Evolutionary conservation across 2,888 invertebrate genomes (phyloP).

Genomic region (Salticus scenicus): DNA sequence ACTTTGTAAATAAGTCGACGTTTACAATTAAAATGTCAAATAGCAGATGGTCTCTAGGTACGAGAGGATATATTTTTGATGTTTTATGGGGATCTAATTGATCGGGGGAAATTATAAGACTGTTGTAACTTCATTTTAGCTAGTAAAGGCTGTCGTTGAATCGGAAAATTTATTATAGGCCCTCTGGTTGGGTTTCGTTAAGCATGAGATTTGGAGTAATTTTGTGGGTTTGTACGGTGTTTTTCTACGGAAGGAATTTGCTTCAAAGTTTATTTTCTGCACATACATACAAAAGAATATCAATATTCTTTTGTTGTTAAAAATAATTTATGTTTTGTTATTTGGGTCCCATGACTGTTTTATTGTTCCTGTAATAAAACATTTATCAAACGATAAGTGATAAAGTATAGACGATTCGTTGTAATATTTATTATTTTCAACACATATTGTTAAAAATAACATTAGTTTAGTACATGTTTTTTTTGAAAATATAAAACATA

Average conservation of each 20-base stretch:
- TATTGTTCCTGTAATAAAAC: too few relatives aligned
- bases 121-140: slow-evolving; percentile 68
- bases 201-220: neutral
- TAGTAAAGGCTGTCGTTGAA: slow-evolving; percentile 45
- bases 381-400: too few relatives aligned
- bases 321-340: too few relatives aligned
- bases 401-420: too few relatives aligned
- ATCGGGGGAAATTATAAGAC: slow-evolving; percentile 65
- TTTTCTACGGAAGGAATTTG: neutral
- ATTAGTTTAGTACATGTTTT: too few relatives aligned
- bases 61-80: slow-evolving; percentile 52
- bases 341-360: too few relatives aligned
- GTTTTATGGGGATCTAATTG: slow-evolving; percentile 67
- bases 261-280: too few relatives aligned
- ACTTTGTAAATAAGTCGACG: slow-evolving; percentile 60
- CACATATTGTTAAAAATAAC: too few relatives aligned
- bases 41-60: slow-evolving; percentile 48
- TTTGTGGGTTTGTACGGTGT: neutral
- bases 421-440: too few relatives aligned
- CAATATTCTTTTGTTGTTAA: too few relatives aligned
- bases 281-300: too few relatives aligned
- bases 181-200: neutral
- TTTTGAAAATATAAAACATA: too few relatives aligned
- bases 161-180: slow-evolving; percentile 45
- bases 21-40: slow-evolving; percentile 64